Evolutionary conservation across 2,888 invertebrate species (phyloP).

Genomic region (Phorcus lineatus): DNA sequence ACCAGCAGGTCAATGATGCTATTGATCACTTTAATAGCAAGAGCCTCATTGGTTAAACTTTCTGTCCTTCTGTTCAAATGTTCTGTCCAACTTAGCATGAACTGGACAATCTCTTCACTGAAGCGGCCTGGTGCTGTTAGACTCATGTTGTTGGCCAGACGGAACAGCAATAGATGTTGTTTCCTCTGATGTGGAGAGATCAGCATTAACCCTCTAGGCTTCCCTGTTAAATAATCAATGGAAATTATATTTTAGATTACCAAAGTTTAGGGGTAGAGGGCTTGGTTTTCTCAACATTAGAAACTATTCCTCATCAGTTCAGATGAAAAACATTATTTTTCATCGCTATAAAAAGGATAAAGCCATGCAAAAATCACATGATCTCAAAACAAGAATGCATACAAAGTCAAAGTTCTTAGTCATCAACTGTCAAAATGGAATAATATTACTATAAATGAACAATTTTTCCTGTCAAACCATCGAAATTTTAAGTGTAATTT

Average conservation of each 20-base stretch:
- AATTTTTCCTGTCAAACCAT: too few relatives aligned
- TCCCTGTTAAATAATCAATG: conserved; percentile 22
- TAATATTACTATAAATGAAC: too few relatives aligned
- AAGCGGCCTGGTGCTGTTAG: conserved; percentile 16
- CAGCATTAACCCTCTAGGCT: conserved; percentile 27
- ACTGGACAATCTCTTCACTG: background rate
- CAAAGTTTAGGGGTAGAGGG: too few relatives aligned
- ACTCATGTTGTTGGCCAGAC: conserved; percentile 33
- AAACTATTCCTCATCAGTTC: too few relatives aligned
- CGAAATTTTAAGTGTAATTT: too few relatives aligned
- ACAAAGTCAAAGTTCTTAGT: too few relatives aligned
- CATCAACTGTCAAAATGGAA: too few relatives aligned
- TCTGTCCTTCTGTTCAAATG: background rate
- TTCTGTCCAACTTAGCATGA: background rate
- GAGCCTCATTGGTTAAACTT: background rate
- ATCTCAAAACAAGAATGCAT: too few relatives aligned
- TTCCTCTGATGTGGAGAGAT: conserved; percentile 2
- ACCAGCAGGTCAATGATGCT: background rate
- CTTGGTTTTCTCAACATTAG: too few relatives aligned
- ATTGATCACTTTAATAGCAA: background rate
- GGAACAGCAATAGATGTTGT: conserved; percentile 26
- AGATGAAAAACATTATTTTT: too few relatives aligned
- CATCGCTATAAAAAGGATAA: too few relatives aligned
- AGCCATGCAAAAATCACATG: too few relatives aligned
- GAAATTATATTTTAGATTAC: background rate